These are phyloP conservation scores for Pterocles gutturalis DNA, from an alignment of 2,113 vertebrate species.

Conservation along the genomic window DNA sequence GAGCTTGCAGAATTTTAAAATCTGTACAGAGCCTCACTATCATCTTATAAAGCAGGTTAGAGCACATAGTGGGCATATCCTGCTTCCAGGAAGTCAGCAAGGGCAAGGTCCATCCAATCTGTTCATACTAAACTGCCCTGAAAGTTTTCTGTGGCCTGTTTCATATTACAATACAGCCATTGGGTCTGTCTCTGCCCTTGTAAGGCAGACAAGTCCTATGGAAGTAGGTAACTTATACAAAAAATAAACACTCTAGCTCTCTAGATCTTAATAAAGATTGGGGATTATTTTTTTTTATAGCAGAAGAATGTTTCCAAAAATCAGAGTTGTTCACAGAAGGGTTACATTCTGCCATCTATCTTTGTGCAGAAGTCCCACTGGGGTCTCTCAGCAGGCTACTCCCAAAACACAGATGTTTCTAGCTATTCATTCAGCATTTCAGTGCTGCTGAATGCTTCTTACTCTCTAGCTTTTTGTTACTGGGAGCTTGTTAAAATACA, in stretches of 20 bases:
- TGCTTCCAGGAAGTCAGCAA: not conserved
- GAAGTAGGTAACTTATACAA: not conserved
- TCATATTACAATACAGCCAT: not conserved
- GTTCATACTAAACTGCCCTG: not conserved
- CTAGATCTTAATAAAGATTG: not conserved
- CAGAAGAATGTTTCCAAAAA: conserved; percentile 29
- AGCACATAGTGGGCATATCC: not conserved
- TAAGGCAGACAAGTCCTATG: not conserved
- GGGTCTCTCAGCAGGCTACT: conserved; percentile 51
- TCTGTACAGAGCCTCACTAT: not conserved
- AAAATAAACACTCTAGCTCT: not conserved
- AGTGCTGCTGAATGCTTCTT: not conserved
- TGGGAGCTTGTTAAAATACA: not conserved
- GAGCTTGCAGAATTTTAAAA: not conserved
- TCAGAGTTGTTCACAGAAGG: conserved; percentile 23
- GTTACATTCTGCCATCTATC: conserved; percentile 67
- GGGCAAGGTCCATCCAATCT: not conserved
- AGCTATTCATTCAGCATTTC: conserved; percentile 34
- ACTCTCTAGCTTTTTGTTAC: not conserved
- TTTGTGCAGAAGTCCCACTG: conserved; percentile 53
- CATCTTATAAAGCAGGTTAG: not conserved
- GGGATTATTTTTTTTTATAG: not conserved
- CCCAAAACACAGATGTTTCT: conserved; percentile 70
- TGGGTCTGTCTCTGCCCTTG: not conserved
- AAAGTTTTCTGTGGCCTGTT: not conserved